Conservation (phyloP, 1,140 invertebrate species). For the Pectinophora gossypiella region DNA sequence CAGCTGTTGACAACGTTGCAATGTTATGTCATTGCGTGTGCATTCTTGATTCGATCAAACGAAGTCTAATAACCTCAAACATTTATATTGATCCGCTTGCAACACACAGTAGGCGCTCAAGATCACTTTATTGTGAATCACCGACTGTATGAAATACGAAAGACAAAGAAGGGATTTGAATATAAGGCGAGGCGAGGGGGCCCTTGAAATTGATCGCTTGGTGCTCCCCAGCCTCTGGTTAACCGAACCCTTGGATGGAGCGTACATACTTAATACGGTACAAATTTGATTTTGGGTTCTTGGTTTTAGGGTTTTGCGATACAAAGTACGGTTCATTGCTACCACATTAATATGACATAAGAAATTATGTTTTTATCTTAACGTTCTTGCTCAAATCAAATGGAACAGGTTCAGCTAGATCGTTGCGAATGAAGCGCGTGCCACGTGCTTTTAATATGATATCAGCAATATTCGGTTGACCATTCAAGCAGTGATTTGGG, state of each 20-base stretch:
- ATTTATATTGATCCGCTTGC: slow-evolving; percentile 1
- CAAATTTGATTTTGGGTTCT: slow-evolving; percentile 59
- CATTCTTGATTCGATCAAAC: background rate
- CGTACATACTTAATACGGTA: slow-evolving; percentile 47
- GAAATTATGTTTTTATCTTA: background rate
- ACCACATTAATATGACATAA: background rate
- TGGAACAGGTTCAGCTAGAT: slow-evolving; percentile 14
- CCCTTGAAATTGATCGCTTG: slow-evolving; percentile 70
- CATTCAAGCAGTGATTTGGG: slow-evolving; percentile 52
- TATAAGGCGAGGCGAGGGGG: slow-evolving; percentile 60
- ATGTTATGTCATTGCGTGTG: background rate
- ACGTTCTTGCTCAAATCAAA: background rate
- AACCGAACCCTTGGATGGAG: slow-evolving; percentile 48
- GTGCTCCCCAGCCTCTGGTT: slow-evolving; percentile 62
- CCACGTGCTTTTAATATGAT: slow-evolving; percentile 31
- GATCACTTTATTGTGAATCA: slow-evolving; percentile 44
- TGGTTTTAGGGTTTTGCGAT: background rate
- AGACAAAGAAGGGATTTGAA: slow-evolving; percentile 71
- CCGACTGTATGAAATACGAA: slow-evolving; percentile 56
- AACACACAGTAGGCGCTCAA: background rate
- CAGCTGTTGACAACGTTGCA: background rate
- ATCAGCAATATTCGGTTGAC: slow-evolving; percentile 42
- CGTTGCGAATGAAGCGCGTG: slow-evolving; percentile 29
- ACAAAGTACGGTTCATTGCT: background rate
- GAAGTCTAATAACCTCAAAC: slow-evolving; percentile 1